A percentile compares a stretch with the other conserved stretches of the same genome.
phyloP scores from a whole-genome alignment of 2,797 vertebrate genomes.

The Onychomys torridus region DNA sequence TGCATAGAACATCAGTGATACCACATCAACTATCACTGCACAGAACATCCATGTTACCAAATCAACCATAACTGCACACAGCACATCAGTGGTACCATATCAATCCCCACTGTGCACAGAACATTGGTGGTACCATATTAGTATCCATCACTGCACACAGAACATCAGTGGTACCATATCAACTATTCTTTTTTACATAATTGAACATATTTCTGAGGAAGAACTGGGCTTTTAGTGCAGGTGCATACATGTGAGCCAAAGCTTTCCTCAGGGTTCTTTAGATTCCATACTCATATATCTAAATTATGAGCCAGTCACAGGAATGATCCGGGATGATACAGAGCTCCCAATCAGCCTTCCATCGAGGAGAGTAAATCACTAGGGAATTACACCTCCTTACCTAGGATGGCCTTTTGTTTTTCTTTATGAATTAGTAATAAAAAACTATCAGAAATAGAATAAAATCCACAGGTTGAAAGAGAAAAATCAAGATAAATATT shows the following conservation, averaged over 20 bases:
- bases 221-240: not conserved
- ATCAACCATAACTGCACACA: too few species aligned
- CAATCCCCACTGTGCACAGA: not conserved
- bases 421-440: constrained; percentile 60
- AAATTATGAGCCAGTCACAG: not conserved
- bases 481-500: constrained; percentile 25
- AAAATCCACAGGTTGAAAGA: constrained; percentile 45
- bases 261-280: not conserved
- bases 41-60: too few species aligned
- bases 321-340: not conserved
- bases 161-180: not conserved
- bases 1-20: too few species aligned
- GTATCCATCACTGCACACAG: not conserved
- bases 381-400: not conserved
- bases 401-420: constrained; percentile 31
- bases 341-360: not conserved
- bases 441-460: constrained; percentile 20
- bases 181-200: not conserved
- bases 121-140: too few species aligned
- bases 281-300: not conserved
- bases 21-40: too few species aligned
- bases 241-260: not conserved
- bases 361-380: not conserved
- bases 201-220: not conserved
- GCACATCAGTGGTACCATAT: not conserved